phyloP scores from a whole-genome alignment of 1,140 invertebrate genomes.

The Papilio polytes region DNA sequence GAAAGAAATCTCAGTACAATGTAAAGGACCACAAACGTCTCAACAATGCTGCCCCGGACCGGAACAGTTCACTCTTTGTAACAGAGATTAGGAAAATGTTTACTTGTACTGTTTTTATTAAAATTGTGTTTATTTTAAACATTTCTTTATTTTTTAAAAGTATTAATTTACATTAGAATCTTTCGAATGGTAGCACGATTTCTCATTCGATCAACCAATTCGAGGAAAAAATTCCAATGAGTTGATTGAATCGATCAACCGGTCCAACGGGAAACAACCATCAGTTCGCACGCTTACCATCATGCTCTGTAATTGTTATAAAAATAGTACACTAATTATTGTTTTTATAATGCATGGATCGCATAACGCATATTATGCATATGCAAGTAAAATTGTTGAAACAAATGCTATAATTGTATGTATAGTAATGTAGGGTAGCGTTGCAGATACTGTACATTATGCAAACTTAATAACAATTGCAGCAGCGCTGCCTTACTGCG shows the following conservation, averaged over 20 bases:
- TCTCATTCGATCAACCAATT: too few species aligned
- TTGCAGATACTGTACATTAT: neutral
- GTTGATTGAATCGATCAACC: too few species aligned
- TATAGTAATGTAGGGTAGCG: neutral
- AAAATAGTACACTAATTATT: neutral
- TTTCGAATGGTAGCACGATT: too few species aligned
- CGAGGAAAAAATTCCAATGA: too few species aligned
- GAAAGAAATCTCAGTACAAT: neutral
- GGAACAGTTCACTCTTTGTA: neutral
- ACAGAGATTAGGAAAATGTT: neutral
- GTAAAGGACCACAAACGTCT: neutral
- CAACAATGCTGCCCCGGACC: neutral
- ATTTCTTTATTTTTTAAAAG: neutral
- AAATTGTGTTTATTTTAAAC: neutral
- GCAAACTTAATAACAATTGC: constrained; percentile 15
- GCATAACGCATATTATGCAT: too few species aligned
- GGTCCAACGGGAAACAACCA: too few species aligned
- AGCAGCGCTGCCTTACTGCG: neutral
- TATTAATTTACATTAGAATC: too few species aligned
- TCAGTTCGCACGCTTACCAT: too few species aligned
- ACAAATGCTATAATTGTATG: too few species aligned
- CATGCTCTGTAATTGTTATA: too few species aligned
- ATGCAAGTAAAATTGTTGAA: too few species aligned
- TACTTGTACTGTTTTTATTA: neutral
- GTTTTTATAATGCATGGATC: neutral